Evolutionary conservation across 2,888 invertebrate species (phyloP), one percentile per base, ranked within the genome.

Genomic region (Drosophila nr. fundita): DNA sequence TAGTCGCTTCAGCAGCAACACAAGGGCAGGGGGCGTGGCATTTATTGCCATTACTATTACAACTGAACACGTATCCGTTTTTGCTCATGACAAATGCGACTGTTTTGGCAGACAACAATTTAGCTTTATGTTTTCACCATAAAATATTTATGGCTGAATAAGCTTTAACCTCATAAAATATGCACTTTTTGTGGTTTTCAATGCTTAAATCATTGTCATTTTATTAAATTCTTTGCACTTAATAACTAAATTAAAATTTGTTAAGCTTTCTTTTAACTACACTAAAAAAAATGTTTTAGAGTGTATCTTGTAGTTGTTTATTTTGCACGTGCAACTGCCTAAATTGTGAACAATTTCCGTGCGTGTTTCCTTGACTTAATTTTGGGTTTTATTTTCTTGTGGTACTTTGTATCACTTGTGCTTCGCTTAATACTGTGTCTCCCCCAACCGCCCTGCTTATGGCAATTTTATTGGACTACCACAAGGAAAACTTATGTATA

Each of bases 301-400:
- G 30, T 36, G 45, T 66, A 64, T 63, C n/a, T 61, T 27, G 10
- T 0, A 36, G 54, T 62, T 52, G 15, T 11, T 30, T 24, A n/a
- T 8, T 27, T 21, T 18, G 34, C 18, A 6, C 21, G 5, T 11
- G 11, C 52, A 24, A 11, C 8, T 21, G 45, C 42, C n/a, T 73
- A 68, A 71, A 80, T 75, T 69, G 63, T 57, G 71, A 69, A 73
- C 68, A 62, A 77, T 69, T 88, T 87, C 71, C 78, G 70, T 81
- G 79, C 84, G 87, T 78, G 84, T 61, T 52, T 58, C 54, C 38
- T 54, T 63, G 53, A 48, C 48, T 58, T 48, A 30, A 59, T 34
- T 42, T 45, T 4, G 32, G 40, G 4, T 13, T 27, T 61, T 40
- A 24, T 58, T 62, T 60, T 52, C 36, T 21, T 29, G n/a, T 57